Evolutionary conservation across 2,888 invertebrate genomes (phyloP).

Genomic region (Archips xylosteana): DNA sequence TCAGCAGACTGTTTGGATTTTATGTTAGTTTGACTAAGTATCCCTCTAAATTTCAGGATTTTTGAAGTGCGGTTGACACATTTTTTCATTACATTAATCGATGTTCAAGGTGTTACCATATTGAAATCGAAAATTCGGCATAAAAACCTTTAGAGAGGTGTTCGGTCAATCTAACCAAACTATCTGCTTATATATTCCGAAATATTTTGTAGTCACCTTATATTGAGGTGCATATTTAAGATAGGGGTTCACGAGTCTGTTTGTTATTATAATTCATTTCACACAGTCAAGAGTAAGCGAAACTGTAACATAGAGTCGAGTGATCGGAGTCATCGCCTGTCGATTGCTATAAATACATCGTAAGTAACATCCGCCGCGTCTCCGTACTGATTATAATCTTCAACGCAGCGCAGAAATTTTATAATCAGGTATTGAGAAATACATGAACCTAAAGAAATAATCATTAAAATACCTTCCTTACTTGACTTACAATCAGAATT

Average conservation of each 20-base stretch:
- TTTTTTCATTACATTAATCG: too few relatives aligned
- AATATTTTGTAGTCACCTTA: too few relatives aligned
- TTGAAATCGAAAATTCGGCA: too few relatives aligned
- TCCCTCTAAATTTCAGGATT: too few relatives aligned
- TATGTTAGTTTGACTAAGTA: too few relatives aligned
- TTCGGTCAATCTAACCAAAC: too few relatives aligned
- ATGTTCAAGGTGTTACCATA: too few relatives aligned
- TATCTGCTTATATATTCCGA: too few relatives aligned
- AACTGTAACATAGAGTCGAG: neutral
- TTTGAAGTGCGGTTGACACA: too few relatives aligned
- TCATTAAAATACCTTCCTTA: neutral
- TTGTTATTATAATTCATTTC: neutral
- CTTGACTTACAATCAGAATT: neutral
- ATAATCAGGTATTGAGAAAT: neutral
- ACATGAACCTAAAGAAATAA: neutral
- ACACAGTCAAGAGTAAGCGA: neutral
- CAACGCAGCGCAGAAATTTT: too few relatives aligned
- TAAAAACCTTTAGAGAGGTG: too few relatives aligned
- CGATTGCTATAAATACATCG: neutral
- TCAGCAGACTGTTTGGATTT: too few relatives aligned
- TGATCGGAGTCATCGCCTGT: conserved; percentile 1
- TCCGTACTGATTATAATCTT: neutral
- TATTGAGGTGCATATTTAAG: neutral
- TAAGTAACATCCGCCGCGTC: neutral
- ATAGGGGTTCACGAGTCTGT: neutral